Conservation (phyloP, 2,888 invertebrate species). For the Taphrorychus bicolor region DNA sequence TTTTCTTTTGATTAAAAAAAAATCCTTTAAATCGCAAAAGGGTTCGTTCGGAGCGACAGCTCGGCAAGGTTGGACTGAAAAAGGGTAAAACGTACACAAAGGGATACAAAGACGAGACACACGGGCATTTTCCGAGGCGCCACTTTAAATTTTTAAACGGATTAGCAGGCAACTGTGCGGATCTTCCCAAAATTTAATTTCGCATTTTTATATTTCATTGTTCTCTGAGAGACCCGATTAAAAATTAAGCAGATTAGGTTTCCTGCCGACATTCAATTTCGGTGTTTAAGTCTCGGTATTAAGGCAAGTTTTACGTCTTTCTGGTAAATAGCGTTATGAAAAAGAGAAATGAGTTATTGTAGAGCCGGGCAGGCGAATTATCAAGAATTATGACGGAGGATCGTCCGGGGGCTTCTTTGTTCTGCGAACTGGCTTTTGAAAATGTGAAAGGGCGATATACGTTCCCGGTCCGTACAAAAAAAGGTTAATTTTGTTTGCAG, state of each 20-base stretch:
- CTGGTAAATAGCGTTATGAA: conserved; percentile 2
- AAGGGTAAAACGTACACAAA: conserved; percentile 82
- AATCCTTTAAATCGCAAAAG: conserved; percentile 34
- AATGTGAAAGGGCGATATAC: not conserved
- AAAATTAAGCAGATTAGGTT: conserved; percentile 30
- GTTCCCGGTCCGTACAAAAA: not conserved
- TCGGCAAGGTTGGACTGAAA: conserved; percentile 56
- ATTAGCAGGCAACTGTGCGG: conserved; percentile 35
- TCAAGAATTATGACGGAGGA: not conserved
- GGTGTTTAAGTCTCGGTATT: not conserved
- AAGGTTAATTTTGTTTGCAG: not conserved
- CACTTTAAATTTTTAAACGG: conserved; percentile 50
- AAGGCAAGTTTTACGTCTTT: not conserved
- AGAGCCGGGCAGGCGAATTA: not conserved
- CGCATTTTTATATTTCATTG: conserved; percentile 32
- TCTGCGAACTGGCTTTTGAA: not conserved
- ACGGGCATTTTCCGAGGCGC: conserved; percentile 65
- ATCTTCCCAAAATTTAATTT: conserved; percentile 32
- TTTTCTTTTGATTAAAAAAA: conserved; percentile 35
- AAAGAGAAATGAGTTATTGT: not conserved
- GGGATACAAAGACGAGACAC: conserved; percentile 83
- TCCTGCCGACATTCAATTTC: not conserved
- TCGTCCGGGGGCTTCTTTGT: not conserved
- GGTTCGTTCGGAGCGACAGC: conserved; percentile 56
- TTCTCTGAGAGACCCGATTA: conserved; percentile 18